Conservation (phyloP, 1,140 invertebrate species). For the Dendrolimus punctatus region DNA sequence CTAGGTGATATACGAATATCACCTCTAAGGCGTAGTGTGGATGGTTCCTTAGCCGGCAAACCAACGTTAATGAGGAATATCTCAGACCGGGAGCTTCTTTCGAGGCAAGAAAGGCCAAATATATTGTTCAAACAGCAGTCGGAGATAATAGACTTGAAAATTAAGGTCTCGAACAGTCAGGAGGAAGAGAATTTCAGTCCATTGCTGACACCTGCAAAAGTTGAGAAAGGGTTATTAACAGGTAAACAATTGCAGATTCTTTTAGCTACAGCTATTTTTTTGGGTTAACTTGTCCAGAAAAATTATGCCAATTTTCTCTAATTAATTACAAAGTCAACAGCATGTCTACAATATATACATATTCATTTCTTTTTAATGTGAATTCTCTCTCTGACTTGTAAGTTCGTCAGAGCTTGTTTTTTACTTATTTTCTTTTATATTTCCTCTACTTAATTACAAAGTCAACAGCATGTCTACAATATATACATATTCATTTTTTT, state of each 20-base stretch:
- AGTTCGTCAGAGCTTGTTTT: slow-evolving; percentile 1
- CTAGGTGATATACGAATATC: slow-evolving; percentile 47
- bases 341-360: too few relatives aligned
- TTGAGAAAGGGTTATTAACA: slow-evolving; percentile 38
- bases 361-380: too few relatives aligned
- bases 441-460: too few relatives aligned
- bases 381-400: slow-evolving; percentile 39
- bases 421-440: not conserved
- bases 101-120: slow-evolving; percentile 42
- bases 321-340: too few relatives aligned
- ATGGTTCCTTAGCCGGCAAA: slow-evolving; percentile 35
- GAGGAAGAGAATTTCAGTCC: slow-evolving; percentile 56
- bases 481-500: too few relatives aligned
- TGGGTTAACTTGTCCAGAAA: too few relatives aligned
- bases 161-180: slow-evolving; percentile 48
- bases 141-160: slow-evolving; percentile 75
- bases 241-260: too few relatives aligned
- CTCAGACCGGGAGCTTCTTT: slow-evolving; percentile 42
- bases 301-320: too few relatives aligned
- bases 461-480: too few relatives aligned
- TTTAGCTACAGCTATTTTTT: too few relatives aligned
- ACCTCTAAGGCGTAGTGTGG: slow-evolving; percentile 41
- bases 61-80: slow-evolving; percentile 34
- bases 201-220: slow-evolving; percentile 34
- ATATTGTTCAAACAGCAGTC: slow-evolving; percentile 57